A percentile compares a stretch with the other conserved stretches of the same genome.
Evolutionary conservation across 2,888 invertebrate genomes (phyloP).

Genomic region (Pandemis heparana): DNA sequence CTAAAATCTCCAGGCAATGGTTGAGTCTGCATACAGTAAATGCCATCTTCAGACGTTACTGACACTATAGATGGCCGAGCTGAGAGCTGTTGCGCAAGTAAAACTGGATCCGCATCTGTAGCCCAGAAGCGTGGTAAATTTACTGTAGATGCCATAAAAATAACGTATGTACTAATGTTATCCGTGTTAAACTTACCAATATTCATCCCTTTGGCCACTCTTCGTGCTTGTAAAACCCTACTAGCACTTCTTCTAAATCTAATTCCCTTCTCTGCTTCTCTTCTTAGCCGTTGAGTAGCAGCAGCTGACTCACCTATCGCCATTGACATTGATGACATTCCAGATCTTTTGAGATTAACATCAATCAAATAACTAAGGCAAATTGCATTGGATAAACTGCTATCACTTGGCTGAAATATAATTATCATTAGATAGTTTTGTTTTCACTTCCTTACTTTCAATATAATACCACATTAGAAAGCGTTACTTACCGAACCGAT

Average conservation of each 20-base stretch:
- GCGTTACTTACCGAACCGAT: constrained; percentile 73
- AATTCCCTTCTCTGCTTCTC: constrained; percentile 79
- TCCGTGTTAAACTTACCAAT: constrained; percentile 61
- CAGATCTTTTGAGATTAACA: constrained; percentile 77
- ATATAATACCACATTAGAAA: not conserved
- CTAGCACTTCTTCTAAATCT: constrained; percentile 78
- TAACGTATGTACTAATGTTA: not conserved
- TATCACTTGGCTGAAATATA: constrained; percentile 72
- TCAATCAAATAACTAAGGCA: constrained; percentile 78
- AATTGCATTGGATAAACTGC: constrained; percentile 74
- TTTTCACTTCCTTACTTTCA: not conserved
- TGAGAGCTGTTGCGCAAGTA: constrained; percentile 80
- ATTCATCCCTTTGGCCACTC: constrained; percentile 80
- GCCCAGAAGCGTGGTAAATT: not conserved
- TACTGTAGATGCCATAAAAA: not conserved
- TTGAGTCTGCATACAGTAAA: constrained; percentile 71
- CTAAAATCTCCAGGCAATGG: constrained; percentile 79
- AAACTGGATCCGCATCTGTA: constrained; percentile 76
- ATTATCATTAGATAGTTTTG: not conserved
- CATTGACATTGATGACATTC: constrained; percentile 76
- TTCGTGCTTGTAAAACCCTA: constrained; percentile 75
- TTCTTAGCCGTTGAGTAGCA: constrained; percentile 73
- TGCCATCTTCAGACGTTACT: constrained; percentile 79
- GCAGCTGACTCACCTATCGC: constrained; percentile 79
- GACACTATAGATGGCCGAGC: constrained; percentile 82